phyloP scores from a whole-genome alignment of 1,140 invertebrate species.

The Palaemon carinicauda region DNA sequence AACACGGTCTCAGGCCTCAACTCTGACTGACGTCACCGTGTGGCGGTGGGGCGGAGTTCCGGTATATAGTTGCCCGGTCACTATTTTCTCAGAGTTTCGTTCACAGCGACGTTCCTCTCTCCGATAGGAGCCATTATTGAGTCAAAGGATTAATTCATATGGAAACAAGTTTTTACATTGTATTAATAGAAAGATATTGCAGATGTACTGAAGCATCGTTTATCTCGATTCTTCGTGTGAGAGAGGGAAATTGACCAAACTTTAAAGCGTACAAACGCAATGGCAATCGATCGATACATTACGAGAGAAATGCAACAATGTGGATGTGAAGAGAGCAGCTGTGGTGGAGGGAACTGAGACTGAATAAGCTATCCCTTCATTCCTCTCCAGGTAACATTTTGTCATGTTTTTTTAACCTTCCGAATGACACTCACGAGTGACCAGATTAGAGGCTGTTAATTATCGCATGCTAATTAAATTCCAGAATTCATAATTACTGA shows the following conservation, averaged over 20 bases:
- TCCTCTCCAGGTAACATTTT: constrained; percentile 6
- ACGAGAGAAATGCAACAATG: no score
- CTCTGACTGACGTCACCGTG: constrained; percentile 9
- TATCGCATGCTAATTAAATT: background rate
- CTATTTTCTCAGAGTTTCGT: background rate
- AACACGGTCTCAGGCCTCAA: background rate
- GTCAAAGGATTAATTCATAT: no score
- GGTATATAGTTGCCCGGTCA: background rate
- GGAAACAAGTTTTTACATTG: no score
- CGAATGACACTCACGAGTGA: no score
- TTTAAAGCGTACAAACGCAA: no score
- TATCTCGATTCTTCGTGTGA: no score
- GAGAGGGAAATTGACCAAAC: no score
- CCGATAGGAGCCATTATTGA: background rate
- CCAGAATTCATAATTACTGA: background rate
- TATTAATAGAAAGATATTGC: no score
- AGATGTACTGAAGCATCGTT: no score
- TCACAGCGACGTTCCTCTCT: background rate
- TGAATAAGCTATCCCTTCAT: background rate
- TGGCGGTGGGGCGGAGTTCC: constrained; percentile 30
- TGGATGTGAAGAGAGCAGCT: constrained; percentile 15
- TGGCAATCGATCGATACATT: no score
- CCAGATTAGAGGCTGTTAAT: no score
- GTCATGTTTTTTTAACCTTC: no score
- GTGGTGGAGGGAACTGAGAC: constrained; percentile 3